phyloP scores from a whole-genome alignment of 1,140 invertebrate species.

The Parasteatoda tepidariorum region DNA sequence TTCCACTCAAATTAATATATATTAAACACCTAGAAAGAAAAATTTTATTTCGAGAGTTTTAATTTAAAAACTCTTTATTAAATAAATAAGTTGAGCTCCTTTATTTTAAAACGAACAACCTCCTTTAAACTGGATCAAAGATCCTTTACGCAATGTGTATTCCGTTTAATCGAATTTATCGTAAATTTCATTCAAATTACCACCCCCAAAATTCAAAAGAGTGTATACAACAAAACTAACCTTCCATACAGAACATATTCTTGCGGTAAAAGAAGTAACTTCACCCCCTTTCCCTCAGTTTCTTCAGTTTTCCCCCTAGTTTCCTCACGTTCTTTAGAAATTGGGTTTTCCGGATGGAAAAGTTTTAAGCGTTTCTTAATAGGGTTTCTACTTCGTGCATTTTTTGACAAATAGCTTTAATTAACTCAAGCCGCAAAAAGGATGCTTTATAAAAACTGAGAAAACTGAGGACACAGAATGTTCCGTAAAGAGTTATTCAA shows the following conservation, averaged over 20 bases:
- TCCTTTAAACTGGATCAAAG: too few relatives aligned
- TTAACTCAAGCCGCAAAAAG: constrained; percentile 41
- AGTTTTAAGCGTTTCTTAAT: constrained; percentile 56
- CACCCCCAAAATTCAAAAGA: neutral
- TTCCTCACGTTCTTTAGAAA: constrained; percentile 45
- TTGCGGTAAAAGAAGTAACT: neutral
- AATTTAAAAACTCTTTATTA: too few relatives aligned
- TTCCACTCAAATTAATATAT: too few relatives aligned
- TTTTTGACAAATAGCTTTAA: constrained; percentile 59
- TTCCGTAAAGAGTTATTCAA: constrained; percentile 35
- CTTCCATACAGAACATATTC: neutral
- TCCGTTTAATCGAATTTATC: neutral
- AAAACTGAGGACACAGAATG: neutral
- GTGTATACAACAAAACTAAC: neutral
- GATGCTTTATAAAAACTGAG: constrained; percentile 6
- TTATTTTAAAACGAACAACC: too few relatives aligned
- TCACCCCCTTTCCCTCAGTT: neutral
- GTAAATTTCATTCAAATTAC: neutral
- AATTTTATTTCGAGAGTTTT: too few relatives aligned
- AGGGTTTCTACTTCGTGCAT: constrained; percentile 24
- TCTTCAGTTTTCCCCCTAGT: too few relatives aligned
- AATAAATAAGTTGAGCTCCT: too few relatives aligned
- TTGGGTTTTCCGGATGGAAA: constrained; percentile 42
- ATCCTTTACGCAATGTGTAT: neutral
- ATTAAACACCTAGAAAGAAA: too few relatives aligned